Conservation (phyloP, 2,797 vertebrate genomes). For the Sebastolobus altivelis region DNA sequence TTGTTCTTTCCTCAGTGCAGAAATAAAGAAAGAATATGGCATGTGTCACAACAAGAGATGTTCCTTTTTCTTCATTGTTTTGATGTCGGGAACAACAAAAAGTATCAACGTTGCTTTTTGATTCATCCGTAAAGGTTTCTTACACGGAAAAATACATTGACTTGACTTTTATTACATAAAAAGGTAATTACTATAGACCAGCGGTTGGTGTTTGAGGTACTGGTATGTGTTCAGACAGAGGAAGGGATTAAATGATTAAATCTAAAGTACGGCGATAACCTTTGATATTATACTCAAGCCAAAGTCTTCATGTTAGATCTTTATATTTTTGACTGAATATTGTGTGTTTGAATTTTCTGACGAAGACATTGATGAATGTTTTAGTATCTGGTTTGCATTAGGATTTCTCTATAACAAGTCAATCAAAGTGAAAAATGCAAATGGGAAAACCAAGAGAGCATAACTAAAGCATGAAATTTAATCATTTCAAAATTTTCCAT, state of each 20-base stretch:
- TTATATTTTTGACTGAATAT: background rate
- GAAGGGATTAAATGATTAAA: slow-evolving; percentile 13
- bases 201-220: slow-evolving; percentile 30
- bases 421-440: slow-evolving; percentile 33
- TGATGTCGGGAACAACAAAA: slow-evolving; percentile 37
- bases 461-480: slow-evolving; percentile 16
- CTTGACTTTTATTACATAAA: slow-evolving; percentile 34
- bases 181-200: slow-evolving; percentile 21
- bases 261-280: slow-evolving; percentile 23
- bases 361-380: background rate
- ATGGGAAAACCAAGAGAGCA: background rate
- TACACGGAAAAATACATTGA: background rate
- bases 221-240: slow-evolving; percentile 20
- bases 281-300: slow-evolving; percentile 34
- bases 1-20: slow-evolving; percentile 51
- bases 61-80: slow-evolving; percentile 51
- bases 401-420: background rate
- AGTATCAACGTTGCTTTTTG: slow-evolving; percentile 18
- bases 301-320: slow-evolving; percentile 1
- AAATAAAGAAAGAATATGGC: slow-evolving; percentile 66
- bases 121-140: slow-evolving; percentile 30
- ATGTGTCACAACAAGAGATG: slow-evolving; percentile 70
- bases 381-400: background rate
- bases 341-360: background rate
- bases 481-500: slow-evolving; percentile 6